Base-by-base conservation (phyloP, 2,113 vertebrate species). In the Anarrhichthys ocellatus region DNA sequence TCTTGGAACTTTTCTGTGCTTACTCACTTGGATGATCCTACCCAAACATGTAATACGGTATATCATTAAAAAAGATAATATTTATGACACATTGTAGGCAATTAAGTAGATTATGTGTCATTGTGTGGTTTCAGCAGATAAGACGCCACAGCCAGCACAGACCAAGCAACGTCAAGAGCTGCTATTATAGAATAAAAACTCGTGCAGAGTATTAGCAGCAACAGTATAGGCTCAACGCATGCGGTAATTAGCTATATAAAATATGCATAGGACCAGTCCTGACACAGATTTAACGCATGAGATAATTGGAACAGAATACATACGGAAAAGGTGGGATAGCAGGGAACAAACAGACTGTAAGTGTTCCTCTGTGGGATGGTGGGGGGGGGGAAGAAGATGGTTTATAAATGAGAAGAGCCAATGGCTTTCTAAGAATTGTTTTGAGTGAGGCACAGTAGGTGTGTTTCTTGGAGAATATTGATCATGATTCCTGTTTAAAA, bases 231-330 rank as follows among this genome's bases (percentile, higher is more conserved):
- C 61, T 82, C 68, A 85, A 85, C 78, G 65, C 59, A 17, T 50
- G 73, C 61, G 11, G 52, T 91, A 86, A 91, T 87, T 87, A 86
- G 77, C 46, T 1, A 48, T 64, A 87, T 92, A 58, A 91, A 88
- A 91, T 82, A 91, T 92, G 90, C 89, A 92, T 80, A 70, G 56
- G 71, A 74, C n/a, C 48, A 42, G 87, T 72, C 80, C 32, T 50
- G 44, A 75, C 48, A 48, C 79, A 74, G 80, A 85, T 88, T 83
- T 88, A 75, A 87, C 86, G 76, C 76, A 89, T 63, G 73, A 86
- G 90, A 83, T 91, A 88, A 93, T 83, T 90, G 84, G 83, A 86
- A 86, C 38, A 66, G 85, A 86, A 87, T 58, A 69, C 22, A 44
- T 42, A 42, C 29, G 77, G 59, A 80, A 76, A 83, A 50, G 75